These are phyloP conservation scores for Eupithecia centaureata DNA, from an alignment of 2,888 invertebrate genomes.

Conservation along the genomic window DNA sequence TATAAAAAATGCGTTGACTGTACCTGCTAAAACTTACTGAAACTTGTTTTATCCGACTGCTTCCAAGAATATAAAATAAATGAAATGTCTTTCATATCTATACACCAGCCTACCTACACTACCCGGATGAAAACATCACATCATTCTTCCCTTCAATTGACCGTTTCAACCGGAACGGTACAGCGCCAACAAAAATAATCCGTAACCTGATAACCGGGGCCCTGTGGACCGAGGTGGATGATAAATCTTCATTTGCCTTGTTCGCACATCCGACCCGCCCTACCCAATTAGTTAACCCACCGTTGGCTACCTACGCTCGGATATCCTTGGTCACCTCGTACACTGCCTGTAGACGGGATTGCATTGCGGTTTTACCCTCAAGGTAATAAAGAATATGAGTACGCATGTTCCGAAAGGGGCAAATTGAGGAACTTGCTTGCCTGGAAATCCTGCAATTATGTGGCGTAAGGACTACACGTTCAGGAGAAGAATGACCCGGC, in stretches of 20 bases:
- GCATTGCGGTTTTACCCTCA: conserved; percentile 47
- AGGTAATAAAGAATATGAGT: conserved; percentile 39
- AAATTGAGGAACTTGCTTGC: conserved; percentile 34
- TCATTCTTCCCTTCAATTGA: conserved; percentile 45
- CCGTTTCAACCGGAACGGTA: conserved; percentile 40
- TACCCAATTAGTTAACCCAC: conserved; percentile 76
- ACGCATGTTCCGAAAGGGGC: conserved; percentile 35
- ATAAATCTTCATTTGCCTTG: conserved; percentile 82
- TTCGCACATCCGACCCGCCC: conserved; percentile 78
- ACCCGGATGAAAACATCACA: conserved; percentile 29
- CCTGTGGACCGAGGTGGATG: conserved; percentile 67
- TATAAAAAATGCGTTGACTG: too few species aligned
- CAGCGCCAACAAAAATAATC: conserved; percentile 46
- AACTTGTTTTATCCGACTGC: background rate
- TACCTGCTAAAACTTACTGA: too few species aligned
- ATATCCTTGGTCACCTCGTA: conserved; percentile 73
- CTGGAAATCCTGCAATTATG: conserved; percentile 36
- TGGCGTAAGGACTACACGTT: conserved; percentile 16
- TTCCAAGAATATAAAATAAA: background rate
- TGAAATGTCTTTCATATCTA: background rate
- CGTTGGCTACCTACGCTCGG: conserved; percentile 54
- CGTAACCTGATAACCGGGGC: conserved; percentile 46
- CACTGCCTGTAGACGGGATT: conserved; percentile 42
- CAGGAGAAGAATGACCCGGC: conserved; percentile 22
- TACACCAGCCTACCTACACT: conserved; percentile 8